These are phyloP conservation scores for Canis aureus DNA, from an alignment of 2,113 vertebrate species.

Conservation along the genomic window DNA sequence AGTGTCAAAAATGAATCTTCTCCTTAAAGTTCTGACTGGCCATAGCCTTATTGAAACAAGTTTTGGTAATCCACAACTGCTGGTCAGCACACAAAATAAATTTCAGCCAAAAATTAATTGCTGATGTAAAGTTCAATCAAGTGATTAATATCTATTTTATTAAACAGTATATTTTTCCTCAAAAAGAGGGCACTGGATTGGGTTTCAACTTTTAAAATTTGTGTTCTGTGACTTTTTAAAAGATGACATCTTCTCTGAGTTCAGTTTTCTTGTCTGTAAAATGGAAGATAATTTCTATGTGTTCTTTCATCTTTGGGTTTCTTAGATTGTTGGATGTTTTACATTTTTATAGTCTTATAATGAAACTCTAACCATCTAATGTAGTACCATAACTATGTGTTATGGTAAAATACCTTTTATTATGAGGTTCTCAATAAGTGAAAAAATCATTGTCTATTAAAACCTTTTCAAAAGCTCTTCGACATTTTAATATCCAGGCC, in stretches of 20 bases:
- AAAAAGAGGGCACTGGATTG: not conserved
- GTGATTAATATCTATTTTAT: not conserved
- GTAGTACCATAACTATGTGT: not conserved
- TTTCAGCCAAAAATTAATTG: not conserved
- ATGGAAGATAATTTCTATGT: not conserved
- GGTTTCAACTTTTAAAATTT: not conserved
- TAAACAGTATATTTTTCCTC: not conserved
- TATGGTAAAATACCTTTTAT: not conserved
- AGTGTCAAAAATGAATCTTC: not conserved
- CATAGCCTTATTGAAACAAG: not conserved
- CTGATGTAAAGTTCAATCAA: not conserved
- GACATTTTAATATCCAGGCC: not conserved
- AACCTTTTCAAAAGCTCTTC: not conserved
- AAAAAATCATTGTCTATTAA: not conserved
- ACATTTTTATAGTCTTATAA: not conserved
- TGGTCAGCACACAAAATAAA: not conserved
- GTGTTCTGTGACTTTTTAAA: not conserved
- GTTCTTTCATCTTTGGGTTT: not conserved
- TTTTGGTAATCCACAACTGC: not conserved
- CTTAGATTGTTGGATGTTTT: not conserved
- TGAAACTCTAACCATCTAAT: not conserved
- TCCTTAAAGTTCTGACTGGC: not conserved
- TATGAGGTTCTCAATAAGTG: not conserved
- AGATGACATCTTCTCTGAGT: not conserved
- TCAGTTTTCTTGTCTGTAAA: not conserved